Base-by-base conservation (phyloP, 2,113 vertebrate species). In the Dunckerocampus dactyliophorus region DNA sequence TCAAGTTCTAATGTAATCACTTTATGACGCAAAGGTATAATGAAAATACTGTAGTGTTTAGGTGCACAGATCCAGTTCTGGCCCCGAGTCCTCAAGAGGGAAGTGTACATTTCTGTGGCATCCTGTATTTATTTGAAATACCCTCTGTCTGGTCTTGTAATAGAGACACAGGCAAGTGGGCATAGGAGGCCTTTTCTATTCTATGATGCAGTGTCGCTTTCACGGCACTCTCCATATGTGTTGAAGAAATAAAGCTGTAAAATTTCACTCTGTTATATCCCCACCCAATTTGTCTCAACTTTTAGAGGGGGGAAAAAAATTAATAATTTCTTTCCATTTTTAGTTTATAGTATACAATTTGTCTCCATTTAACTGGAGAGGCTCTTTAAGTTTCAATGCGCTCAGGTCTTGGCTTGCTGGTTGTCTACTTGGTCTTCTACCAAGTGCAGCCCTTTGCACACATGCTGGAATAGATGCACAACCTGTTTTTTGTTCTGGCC, bases 101-200 rank as follows among this genome's bases (percentile, higher is more conserved):
- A 86, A 84, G 83, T 88, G 82, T 82, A 85, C 82, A 84, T 90
- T 90, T 89, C 84, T 88, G 85, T 82, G 88, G 81, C 77, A 85
- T 87, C 82, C 86, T 83, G 83, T 87, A 85, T 88, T 88, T 88
- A 88, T 90, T 87, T 88, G 68, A 84, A 88, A 80, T 86, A 80
- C 83, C 82, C 84, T 88, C 80, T 83, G 84, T 84, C 85, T 89
- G 85, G 72, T 85, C 82, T 79, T 53, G 50, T 78, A 80, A 76
- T 47, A 78, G 71, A 79, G 80, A 75, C 79, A 69, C 47, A 63
- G 65, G 81, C 82, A 85, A 89, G 83, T 82, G 86, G 81, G 82
- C 81, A 83, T 86, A 81, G 74, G 71, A 77, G 57, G 73, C 63
- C 70, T 83, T 83, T 79, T 87, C 79, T 86, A 67, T 76, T 81